A percentile compares a stretch with the other conserved stretches of the same genome.
These are phyloP conservation scores for Euwallacea fornicatus DNA, from an alignment of 1,140 invertebrate genomes.

Conservation along the genomic window DNA sequence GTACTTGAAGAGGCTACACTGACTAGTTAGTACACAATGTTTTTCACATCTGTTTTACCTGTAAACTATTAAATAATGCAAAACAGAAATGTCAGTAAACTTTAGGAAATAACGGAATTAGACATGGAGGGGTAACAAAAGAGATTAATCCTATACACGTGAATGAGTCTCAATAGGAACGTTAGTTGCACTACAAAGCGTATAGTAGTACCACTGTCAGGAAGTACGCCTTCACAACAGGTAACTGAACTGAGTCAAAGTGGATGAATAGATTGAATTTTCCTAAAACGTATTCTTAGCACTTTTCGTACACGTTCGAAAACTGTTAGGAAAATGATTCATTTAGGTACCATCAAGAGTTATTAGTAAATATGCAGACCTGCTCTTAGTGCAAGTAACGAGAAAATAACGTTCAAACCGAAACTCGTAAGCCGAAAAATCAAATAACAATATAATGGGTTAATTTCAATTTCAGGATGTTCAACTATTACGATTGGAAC, in stretches of 20 bases:
- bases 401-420: constrained; percentile 14
- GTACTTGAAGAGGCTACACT: too few relatives aligned
- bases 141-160: constrained; percentile 30
- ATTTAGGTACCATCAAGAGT: too few relatives aligned
- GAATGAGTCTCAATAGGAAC: constrained; percentile 28
- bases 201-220: too few relatives aligned
- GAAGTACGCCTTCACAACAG: too few relatives aligned
- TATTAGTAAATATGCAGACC: too few relatives aligned
- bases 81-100: constrained; percentile 36
- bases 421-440: constrained; percentile 20
- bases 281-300: too few relatives aligned
- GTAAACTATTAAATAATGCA: background rate
- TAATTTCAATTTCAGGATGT: constrained; percentile 32
- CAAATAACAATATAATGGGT: constrained; percentile 28
- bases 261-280: too few relatives aligned
- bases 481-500: background rate
- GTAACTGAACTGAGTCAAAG: too few relatives aligned
- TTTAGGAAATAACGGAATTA: constrained; percentile 39
- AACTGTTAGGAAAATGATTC: too few relatives aligned
- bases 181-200: constrained; percentile 23
- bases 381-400: background rate
- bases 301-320: too few relatives aligned
- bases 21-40: too few relatives aligned
- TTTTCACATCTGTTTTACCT: too few relatives aligned
- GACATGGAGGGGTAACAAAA: constrained; percentile 36